Conservation (phyloP, 2,888 invertebrate species). For the Pristionchus entomophagus region DNA sequence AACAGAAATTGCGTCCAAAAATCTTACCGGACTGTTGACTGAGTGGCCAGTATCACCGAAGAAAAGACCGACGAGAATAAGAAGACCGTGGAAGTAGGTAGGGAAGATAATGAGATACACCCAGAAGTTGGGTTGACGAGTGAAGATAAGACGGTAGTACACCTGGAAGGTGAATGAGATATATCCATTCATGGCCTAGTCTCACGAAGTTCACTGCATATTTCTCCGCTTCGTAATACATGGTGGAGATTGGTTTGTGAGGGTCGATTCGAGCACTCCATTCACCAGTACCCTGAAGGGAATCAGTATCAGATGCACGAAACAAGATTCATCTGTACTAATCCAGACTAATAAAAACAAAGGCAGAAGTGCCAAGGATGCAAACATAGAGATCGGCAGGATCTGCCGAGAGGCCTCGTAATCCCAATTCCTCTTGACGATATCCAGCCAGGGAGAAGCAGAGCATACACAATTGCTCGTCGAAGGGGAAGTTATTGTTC, state of each 20-base stretch:
- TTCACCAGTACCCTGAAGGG: not conserved
- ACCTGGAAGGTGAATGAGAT: not conserved
- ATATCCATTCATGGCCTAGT: too few relatives aligned
- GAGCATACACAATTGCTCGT: not conserved
- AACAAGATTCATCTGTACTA: too few relatives aligned
- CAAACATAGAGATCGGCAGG: constrained; percentile 19
- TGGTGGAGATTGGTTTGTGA: not conserved
- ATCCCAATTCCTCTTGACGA: not conserved
- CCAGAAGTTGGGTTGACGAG: constrained; percentile 23
- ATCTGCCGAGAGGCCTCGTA: not conserved
- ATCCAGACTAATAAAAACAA: too few relatives aligned
- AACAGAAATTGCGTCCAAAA: too few relatives aligned
- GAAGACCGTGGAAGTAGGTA: constrained; percentile 2
- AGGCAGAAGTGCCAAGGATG: too few relatives aligned
- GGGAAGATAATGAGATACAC: not conserved
- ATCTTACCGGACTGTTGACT: not conserved
- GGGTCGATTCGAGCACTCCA: not conserved
- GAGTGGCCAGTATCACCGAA: not conserved
- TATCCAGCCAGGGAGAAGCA: not conserved
- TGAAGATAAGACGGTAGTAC: constrained; percentile 15
- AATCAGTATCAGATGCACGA: not conserved
- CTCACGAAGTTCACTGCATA: constrained; percentile 18
- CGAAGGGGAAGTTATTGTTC: constrained; percentile 10
- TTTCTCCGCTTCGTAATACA: constrained; percentile 7
- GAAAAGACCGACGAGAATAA: constrained; percentile 5